Evolutionary conservation across 2,113 vertebrate genomes (phyloP).

Genomic region (Urocolius indicus): DNA sequence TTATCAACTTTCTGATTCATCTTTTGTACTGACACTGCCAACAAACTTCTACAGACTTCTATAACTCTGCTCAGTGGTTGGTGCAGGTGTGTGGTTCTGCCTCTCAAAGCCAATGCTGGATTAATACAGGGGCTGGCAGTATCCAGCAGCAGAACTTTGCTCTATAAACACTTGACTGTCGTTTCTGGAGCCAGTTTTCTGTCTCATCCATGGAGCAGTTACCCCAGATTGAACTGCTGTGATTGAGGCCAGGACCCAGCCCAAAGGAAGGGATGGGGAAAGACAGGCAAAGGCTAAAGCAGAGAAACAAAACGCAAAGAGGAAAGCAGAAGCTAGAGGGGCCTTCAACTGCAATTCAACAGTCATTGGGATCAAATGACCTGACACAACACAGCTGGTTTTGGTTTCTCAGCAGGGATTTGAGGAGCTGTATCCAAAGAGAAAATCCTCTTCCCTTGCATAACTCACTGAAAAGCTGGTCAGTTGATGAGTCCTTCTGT

Average conservation of each 20-base stretch:
- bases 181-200: background rate
- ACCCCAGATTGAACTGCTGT: background rate
- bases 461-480: background rate
- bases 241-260: background rate
- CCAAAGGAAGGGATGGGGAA: background rate
- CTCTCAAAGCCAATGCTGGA: background rate
- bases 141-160: background rate
- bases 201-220: rapidly evolving
- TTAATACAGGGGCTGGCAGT: background rate
- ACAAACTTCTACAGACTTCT: background rate
- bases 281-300: background rate
- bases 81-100: background rate
- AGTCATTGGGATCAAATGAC: background rate
- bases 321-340: background rate
- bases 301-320: background rate
- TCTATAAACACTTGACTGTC: background rate
- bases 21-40: background rate
- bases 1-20: background rate
- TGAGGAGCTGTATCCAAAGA: background rate
- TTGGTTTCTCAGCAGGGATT: background rate
- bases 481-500: background rate
- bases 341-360: background rate
- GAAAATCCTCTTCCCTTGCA: background rate
- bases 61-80: background rate
- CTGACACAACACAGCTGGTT: constrained; percentile 2